Conservation (phyloP, 2,797 vertebrate species). For the Rhincodon typus region DNA sequence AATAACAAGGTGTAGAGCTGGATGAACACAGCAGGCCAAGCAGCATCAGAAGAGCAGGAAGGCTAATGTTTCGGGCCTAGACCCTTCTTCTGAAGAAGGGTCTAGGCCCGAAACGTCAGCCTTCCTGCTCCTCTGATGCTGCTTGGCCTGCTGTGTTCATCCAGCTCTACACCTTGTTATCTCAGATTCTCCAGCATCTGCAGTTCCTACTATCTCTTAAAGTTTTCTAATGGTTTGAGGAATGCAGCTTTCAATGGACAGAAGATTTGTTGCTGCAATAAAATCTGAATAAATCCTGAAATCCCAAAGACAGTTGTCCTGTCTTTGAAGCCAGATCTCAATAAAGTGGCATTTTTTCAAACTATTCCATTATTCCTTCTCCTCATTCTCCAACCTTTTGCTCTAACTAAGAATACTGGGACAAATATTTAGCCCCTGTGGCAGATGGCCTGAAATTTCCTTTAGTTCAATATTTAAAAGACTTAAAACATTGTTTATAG, state of each 20-base stretch:
- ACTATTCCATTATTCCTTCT: not conserved
- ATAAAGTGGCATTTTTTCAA: not conserved
- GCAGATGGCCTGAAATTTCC: not conserved
- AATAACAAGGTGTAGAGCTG: too few relatives aligned
- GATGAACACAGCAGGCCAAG: too few relatives aligned
- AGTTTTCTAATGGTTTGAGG: not conserved
- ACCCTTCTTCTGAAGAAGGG: too few relatives aligned
- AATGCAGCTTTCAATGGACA: not conserved
- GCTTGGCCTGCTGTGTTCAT: too few relatives aligned
- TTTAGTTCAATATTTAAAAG: not conserved
- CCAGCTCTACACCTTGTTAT: too few relatives aligned
- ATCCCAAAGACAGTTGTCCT: not conserved
- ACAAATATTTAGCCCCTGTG: not conserved
- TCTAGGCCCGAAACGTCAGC: too few relatives aligned
- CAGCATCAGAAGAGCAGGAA: too few relatives aligned
- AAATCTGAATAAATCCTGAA: not conserved
- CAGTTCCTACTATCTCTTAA: too few relatives aligned
- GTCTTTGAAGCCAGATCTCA: not conserved
- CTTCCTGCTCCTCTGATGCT: too few relatives aligned
- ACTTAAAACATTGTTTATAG: not conserved
- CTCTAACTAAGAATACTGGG: too few relatives aligned
- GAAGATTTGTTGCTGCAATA: not conserved
- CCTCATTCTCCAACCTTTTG: not conserved
- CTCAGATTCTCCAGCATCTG: too few relatives aligned
- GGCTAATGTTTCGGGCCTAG: too few relatives aligned